A percentile compares a stretch with the other conserved stretches of the same genome.
These are phyloP conservation scores for Phragmatobia fuliginosa DNA, from an alignment of 2,888 invertebrate genomes.

Conservation along the genomic window DNA sequence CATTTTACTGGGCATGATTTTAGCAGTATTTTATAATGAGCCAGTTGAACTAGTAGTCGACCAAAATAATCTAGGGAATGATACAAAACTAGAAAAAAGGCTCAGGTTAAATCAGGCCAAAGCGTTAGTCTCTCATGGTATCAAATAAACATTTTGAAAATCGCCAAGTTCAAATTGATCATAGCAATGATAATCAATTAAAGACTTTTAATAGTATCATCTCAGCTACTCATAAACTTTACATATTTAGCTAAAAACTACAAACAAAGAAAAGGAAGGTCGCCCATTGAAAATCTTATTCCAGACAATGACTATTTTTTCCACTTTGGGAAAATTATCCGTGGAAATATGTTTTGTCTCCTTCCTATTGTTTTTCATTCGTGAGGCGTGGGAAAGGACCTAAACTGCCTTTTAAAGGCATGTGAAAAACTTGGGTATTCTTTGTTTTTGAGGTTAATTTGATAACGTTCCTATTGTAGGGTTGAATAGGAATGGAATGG, in stretches of 20 bases:
- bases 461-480: slow-evolving; percentile 1
- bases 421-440: slow-evolving; percentile 44
- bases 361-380: slow-evolving; percentile 56
- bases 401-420: slow-evolving; percentile 52
- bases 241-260: not conserved
- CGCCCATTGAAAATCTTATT: slow-evolving; percentile 55
- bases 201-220: not conserved
- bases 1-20: too few species aligned
- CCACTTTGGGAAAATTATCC: slow-evolving; percentile 59
- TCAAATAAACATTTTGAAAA: not conserved
- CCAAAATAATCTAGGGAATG: too few species aligned
- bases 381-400: slow-evolving; percentile 58
- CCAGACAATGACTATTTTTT: slow-evolving; percentile 62
- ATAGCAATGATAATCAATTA: not conserved
- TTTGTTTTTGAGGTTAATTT: slow-evolving; percentile 38
- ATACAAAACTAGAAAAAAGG: too few species aligned
- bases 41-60: too few species aligned
- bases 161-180: not conserved
- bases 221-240: too few species aligned
- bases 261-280: slow-evolving; percentile 57
- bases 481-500: not conserved
- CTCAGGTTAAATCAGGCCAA: too few species aligned
- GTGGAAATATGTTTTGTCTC: slow-evolving; percentile 51
- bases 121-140: not conserved
- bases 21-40: too few species aligned